Percentiles rank a stretch among this genome's conserved stretches.
Evolutionary conservation across 1,140 invertebrate genomes (phyloP).

Genomic region (Telenomus remus): DNA sequence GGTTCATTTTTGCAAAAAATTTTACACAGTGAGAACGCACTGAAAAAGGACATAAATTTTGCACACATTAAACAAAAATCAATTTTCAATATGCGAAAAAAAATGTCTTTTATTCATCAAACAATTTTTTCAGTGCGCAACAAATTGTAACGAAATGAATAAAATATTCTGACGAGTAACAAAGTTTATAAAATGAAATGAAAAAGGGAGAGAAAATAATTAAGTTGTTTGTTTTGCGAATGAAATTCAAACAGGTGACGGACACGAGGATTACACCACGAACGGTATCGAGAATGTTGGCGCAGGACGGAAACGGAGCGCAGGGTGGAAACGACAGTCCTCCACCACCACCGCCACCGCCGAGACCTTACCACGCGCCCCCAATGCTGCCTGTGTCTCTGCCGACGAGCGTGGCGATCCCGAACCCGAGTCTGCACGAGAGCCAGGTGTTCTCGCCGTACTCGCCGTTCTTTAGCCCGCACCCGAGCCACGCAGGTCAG

Average conservation of each 20-base stretch:
- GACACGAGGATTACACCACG: constrained; percentile 95
- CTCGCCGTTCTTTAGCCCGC: constrained; percentile 87
- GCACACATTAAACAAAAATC: too few relatives aligned
- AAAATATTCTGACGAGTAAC: constrained; percentile 47
- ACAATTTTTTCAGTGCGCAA: constrained; percentile 1
- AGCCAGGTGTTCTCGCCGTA: constrained; percentile 94
- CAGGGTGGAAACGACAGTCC: constrained; percentile 73
- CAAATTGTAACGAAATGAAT: constrained; percentile 37
- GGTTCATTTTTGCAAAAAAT: too few relatives aligned
- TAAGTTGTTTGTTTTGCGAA: not conserved
- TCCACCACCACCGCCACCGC: constrained; percentile 83
- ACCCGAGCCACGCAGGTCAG: constrained; percentile 73
- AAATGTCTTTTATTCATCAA: not conserved
- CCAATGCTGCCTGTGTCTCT: constrained; percentile 90
- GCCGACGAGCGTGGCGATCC: constrained; percentile 95
- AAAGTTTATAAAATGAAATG: not conserved
- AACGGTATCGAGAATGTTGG: constrained; percentile 89
- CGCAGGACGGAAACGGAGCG: constrained; percentile 84
- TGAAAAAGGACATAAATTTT: too few relatives aligned
- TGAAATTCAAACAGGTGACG: constrained; percentile 78
- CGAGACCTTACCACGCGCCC: constrained; percentile 81
- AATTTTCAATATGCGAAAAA: too few relatives aligned
- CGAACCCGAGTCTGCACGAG: constrained; percentile 95
- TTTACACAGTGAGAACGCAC: too few relatives aligned
- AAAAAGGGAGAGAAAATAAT: not conserved